phyloP scores from a whole-genome alignment of 1,140 invertebrate species.

The Mesaphorura yosii region DNA sequence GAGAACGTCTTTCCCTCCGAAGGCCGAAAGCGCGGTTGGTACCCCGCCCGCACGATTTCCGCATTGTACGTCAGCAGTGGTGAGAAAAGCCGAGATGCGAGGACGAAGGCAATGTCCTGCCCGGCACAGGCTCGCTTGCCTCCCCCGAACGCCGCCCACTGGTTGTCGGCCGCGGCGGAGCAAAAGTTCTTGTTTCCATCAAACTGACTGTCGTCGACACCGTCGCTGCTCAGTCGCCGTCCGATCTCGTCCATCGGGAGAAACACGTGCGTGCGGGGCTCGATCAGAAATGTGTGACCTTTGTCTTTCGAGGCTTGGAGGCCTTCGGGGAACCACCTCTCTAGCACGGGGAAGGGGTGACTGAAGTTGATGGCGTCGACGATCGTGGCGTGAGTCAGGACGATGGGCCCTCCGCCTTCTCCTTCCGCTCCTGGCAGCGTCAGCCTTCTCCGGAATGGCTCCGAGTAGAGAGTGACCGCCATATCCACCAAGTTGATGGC shows the following conservation, averaged over 20 bases:
- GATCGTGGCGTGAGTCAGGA: neutral
- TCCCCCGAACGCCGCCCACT: conserved; percentile 5
- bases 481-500: conserved; percentile 7
- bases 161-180: no score
- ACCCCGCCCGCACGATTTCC: no score
- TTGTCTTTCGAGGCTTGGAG: neutral
- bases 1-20: neutral
- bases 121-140: conserved; percentile 8
- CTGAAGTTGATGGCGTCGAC: neutral
- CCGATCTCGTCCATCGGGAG: conserved; percentile 8
- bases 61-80: no score
- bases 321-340: conserved; percentile 9
- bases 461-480: neutral
- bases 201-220: neutral
- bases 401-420: neutral
- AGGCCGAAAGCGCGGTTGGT: neutral
- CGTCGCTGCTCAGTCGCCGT: neutral
- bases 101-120: neutral
- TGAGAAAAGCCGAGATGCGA: neutral
- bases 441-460: neutral
- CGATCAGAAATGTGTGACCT: neutral
- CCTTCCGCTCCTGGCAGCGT: neutral
- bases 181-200: neutral
- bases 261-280: conserved; percentile 6
- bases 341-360: conserved; percentile 10